phyloP scores from a whole-genome alignment of 2,113 vertebrate species.

The Baryphthengus martii region DNA sequence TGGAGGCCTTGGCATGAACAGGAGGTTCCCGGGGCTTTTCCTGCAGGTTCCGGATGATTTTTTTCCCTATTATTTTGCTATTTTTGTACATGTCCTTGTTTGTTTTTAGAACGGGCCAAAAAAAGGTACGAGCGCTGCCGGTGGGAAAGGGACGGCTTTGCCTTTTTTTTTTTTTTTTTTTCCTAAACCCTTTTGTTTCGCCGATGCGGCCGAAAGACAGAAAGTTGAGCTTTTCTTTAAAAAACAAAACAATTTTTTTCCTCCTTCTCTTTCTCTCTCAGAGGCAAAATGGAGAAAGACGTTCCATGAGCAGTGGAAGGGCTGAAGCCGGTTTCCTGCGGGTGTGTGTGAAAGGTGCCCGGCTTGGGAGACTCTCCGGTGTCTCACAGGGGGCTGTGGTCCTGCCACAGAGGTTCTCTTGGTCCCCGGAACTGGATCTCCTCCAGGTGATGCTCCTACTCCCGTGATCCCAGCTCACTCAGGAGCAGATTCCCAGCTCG shows the following conservation, averaged over 20 bases:
- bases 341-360: neutral
- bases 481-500: neutral
- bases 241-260: neutral
- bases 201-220: rapidly evolving
- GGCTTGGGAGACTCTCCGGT: neutral
- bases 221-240: neutral
- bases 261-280: neutral
- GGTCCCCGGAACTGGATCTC: neutral
- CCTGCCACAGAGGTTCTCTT: rapidly evolving
- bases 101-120: neutral
- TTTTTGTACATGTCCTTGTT: neutral
- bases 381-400: neutral
- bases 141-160: neutral
- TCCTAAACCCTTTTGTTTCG: neutral
- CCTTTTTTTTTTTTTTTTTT: neutral
- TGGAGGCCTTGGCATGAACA: rapidly evolving
- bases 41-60: neutral
- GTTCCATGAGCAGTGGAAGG: neutral
- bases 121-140: neutral
- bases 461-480: rapidly evolving
- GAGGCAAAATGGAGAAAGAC: neutral
- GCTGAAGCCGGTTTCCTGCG: neutral
- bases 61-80: conserved; percentile 6
- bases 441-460: neutral
- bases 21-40: neutral